Percentiles rank a stretch among this genome's conserved stretches.
Evolutionary conservation across 2,888 invertebrate species (phyloP).

Genomic region (Eupithecia subfuscata): DNA sequence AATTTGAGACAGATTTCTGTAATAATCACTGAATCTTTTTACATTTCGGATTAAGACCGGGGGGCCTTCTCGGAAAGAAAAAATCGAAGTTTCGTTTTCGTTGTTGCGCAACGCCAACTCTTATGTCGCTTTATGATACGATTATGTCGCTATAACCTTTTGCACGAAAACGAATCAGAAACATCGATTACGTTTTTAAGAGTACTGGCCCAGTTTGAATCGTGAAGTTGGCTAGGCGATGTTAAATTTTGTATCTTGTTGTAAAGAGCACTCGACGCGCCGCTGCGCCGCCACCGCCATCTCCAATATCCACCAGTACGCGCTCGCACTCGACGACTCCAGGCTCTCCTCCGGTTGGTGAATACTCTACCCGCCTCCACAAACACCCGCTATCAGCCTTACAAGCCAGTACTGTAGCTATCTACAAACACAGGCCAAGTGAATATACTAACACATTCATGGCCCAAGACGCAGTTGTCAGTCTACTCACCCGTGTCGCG

Average conservation of each 20-base stretch:
- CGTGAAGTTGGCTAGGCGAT: no score
- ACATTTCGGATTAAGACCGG: background rate
- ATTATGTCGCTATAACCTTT: no score
- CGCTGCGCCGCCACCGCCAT: constrained; percentile 84
- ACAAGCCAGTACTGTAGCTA: background rate
- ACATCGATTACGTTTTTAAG: no score
- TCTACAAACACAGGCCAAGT: background rate
- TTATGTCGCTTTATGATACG: no score
- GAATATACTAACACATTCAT: no score
- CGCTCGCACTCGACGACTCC: constrained; percentile 78
- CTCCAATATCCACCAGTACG: constrained; percentile 86
- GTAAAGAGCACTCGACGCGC: constrained; percentile 80
- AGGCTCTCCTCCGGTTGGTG: constrained; percentile 62
- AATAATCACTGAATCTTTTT: background rate
- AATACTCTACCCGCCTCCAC: background rate
- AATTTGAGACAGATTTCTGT: background rate
- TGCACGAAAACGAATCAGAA: no score
- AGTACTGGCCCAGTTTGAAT: no score
- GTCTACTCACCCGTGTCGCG: no score
- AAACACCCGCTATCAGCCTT: background rate
- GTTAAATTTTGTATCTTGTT: constrained; percentile 24
- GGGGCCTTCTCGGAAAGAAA: no score
- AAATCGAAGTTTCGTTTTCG: no score
- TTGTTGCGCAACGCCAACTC: no score
- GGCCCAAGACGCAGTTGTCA: no score